phyloP scores from a whole-genome alignment of 2,797 vertebrate genomes.

The Fistularia tabacaria region DNA sequence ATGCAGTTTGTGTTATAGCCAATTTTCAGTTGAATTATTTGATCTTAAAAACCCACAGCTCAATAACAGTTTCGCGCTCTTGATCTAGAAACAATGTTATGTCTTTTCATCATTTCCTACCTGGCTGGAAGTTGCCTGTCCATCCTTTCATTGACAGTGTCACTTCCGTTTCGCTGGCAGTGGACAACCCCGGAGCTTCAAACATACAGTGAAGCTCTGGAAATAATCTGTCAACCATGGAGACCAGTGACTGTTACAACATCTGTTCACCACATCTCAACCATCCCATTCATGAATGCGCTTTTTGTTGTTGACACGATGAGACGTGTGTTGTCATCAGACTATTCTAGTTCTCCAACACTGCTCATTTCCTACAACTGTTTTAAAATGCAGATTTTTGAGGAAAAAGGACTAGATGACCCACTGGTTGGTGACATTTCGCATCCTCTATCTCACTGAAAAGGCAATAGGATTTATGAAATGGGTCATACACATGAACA shows the following conservation, averaged over 20 bases:
- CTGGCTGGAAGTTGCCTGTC: slow-evolving; percentile 67
- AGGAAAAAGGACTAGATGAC: slow-evolving; percentile 68
- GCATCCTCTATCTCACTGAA: slow-evolving; percentile 58
- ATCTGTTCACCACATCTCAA: slow-evolving; percentile 81
- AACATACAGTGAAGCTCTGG: slow-evolving; percentile 75
- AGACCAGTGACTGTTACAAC: slow-evolving; percentile 50
- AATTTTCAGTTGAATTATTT: slow-evolving; percentile 64
- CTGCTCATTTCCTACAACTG: slow-evolving; percentile 51
- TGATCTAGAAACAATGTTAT: slow-evolving; percentile 66
- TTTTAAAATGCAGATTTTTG: slow-evolving; percentile 61
- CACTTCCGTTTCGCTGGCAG: slow-evolving; percentile 61
- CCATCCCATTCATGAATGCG: slow-evolving; percentile 82
- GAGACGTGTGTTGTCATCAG: slow-evolving; percentile 56
- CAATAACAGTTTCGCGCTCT: slow-evolving; percentile 54
- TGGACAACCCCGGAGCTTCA: slow-evolving; percentile 70
- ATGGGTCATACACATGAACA: slow-evolving; percentile 65
- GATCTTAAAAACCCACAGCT: slow-evolving; percentile 68
- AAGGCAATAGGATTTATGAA: slow-evolving; percentile 74
- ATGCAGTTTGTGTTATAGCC: slow-evolving; percentile 52
- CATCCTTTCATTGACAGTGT: slow-evolving; percentile 65
- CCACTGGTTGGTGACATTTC: slow-evolving; percentile 74
- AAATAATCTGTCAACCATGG: slow-evolving; percentile 69
- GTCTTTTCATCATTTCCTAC: slow-evolving; percentile 67
- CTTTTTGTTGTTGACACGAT: slow-evolving; percentile 85
- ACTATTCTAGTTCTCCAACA: slow-evolving; percentile 39